Conservation (phyloP, 2,888 invertebrate species). For the Apomyelois bistriatella region DNA sequence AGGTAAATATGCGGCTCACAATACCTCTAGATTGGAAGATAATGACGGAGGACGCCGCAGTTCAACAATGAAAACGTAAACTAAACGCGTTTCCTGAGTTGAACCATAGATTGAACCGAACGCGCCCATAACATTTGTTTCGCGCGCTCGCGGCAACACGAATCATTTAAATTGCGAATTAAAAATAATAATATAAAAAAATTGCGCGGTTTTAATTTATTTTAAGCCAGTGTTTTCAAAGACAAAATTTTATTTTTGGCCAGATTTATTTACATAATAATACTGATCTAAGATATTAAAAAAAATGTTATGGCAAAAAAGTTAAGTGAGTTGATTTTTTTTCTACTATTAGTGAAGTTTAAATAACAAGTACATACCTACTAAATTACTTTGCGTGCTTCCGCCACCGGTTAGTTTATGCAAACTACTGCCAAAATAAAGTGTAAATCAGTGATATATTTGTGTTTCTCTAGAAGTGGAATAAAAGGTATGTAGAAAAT, state of each 20-base stretch:
- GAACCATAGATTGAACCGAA: conserved; percentile 10
- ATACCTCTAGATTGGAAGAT: conserved; percentile 6
- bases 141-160: conserved; percentile 17
- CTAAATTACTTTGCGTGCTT: too few relatives aligned
- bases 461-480: too few relatives aligned
- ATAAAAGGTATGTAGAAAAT: too few relatives aligned
- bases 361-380: too few relatives aligned
- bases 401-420: too few relatives aligned
- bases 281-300: not conserved
- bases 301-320: not conserved
- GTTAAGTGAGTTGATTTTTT: too few relatives aligned
- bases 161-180: not conserved
- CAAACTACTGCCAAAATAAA: too few relatives aligned
- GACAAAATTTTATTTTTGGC: not conserved
- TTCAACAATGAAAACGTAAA: conserved; percentile 8
- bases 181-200: not conserved
- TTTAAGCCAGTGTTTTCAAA: not conserved
- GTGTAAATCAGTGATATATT: too few relatives aligned
- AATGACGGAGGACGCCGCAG: conserved; percentile 1
- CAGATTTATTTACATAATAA: not conserved
- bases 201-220: not conserved
- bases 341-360: too few relatives aligned
- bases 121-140: conserved; percentile 16
- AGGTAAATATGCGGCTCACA: not conserved
- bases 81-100: conserved; percentile 17